Percentiles rank a stretch among this genome's conserved stretches.
phyloP scores from a whole-genome alignment of 2,888 invertebrate genomes.

The Luperina testacea region DNA sequence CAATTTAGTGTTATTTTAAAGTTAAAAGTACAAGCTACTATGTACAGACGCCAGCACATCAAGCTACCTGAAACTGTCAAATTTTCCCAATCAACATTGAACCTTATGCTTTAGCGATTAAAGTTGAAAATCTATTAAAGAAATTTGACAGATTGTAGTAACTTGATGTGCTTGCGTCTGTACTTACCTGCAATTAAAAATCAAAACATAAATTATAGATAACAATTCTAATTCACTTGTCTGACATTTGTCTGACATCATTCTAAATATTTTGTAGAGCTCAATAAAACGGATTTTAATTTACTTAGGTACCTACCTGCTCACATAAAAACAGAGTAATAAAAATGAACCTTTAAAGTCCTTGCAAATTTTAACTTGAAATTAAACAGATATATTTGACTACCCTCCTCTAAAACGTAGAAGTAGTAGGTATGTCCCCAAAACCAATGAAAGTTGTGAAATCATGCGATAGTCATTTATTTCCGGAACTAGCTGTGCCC shows the following conservation, averaged over 20 bases:
- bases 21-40: too few relatives aligned
- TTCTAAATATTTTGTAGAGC: conserved; percentile 33
- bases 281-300: conserved; percentile 44
- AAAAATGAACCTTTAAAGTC: conserved; percentile 54
- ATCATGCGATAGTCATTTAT: conserved; percentile 51
- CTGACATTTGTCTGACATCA: conserved; percentile 40
- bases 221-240: conserved; percentile 20
- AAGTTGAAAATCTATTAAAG: too few relatives aligned
- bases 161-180: too few relatives aligned
- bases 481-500: conserved; percentile 23
- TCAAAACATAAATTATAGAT: not conserved
- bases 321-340: conserved; percentile 46
- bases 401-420: conserved; percentile 24
- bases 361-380: conserved; percentile 48
- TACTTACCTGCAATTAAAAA: not conserved
- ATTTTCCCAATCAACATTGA: too few relatives aligned
- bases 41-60: too few relatives aligned
- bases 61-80: too few relatives aligned
- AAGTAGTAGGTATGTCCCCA: not conserved
- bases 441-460: conserved; percentile 21
- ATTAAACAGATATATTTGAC: conserved; percentile 41
- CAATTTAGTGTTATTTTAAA: too few relatives aligned
- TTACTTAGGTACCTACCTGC: conserved; percentile 50
- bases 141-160: too few relatives aligned
- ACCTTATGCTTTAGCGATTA: too few relatives aligned